Evolutionary conservation across 2,797 vertebrate species (phyloP).

Genomic region (Enteromius treurensis): DNA sequence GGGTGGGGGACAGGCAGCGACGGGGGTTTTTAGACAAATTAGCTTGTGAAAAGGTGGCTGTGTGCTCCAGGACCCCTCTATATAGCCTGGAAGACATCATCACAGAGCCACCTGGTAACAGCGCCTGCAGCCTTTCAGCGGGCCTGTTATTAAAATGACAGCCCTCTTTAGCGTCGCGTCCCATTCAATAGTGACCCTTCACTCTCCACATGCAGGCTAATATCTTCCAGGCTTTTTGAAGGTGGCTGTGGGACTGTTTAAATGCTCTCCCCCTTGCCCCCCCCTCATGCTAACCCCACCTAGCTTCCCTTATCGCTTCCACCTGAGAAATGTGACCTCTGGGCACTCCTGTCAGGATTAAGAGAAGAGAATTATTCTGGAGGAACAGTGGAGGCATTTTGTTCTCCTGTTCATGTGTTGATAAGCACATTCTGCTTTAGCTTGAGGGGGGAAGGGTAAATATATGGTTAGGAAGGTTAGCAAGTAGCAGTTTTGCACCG

Average conservation of each 20-base stretch:
- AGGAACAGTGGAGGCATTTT: conserved; percentile 58
- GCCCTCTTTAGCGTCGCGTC: conserved; percentile 46
- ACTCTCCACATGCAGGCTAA: conserved; percentile 61
- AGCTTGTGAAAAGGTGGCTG: conserved; percentile 49
- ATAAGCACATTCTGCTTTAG: conserved; percentile 27
- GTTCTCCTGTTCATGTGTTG: conserved; percentile 22
- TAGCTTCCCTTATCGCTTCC: conserved; percentile 71
- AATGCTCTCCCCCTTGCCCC: conserved; percentile 64
- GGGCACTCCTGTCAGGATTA: conserved; percentile 64
- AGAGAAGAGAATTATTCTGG: conserved; percentile 37
- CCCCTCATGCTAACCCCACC: conserved; percentile 48
- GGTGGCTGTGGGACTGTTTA: conserved; percentile 53
- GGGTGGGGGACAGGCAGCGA: background rate
- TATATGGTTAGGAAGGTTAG: background rate
- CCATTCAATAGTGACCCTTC: conserved; percentile 61
- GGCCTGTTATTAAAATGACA: conserved; percentile 60
- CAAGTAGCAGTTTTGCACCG: background rate
- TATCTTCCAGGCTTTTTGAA: conserved; percentile 62
- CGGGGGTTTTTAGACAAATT: conserved; percentile 35
- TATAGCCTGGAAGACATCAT: conserved; percentile 46
- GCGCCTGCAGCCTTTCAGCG: conserved; percentile 57
- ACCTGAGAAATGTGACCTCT: conserved; percentile 73
- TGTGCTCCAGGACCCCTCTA: conserved; percentile 26
- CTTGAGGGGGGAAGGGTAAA: background rate
- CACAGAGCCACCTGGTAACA: conserved; percentile 60